Base-by-base conservation (phyloP, 2,113 vertebrate genomes). In the Oreochromis tanganicae region DNA sequence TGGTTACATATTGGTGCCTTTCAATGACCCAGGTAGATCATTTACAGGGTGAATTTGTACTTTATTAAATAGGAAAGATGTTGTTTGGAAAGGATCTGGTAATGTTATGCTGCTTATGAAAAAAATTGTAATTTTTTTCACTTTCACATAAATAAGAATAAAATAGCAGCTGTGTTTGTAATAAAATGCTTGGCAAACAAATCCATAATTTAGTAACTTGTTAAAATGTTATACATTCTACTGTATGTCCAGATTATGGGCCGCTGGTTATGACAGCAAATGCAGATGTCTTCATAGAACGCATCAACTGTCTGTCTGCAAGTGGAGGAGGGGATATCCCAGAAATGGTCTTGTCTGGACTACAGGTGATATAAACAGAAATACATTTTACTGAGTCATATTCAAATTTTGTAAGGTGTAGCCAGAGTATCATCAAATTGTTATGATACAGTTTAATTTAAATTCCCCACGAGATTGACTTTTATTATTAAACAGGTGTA, bases 261-360 rank as follows among this genome's bases (percentile, higher is more conserved):
- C 96, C 95, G 14, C 7, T 95, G 66, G 52, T 82, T 2, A 80
- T 21, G 29, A 97, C 95, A 5, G 93, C 93, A 11, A 6, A 96
- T 66, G 86, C 95, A 27, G 91, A 94, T 4, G 2, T 79, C 4
- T 96, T 96, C 71, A 96, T 95, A 92, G 38, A 21, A 2, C n/a
- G 4, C 2, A 92, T 97, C 38, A 91, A 91, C 27, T 82, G 27
- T 1, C 87, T 96, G 36, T 10, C 27, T 71, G 90, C 95, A 3
- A 1, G 0, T 3, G 96, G 80, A 75, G 96, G 95, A 79, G 95
- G 95, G 83, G 96, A 96, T 63, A 5, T 7, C 4, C 94, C 94
- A 66, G 95, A 96, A 80, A 8, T 94, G 88, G 79, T 86, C 46
- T 88, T 97, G 46, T 96, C 95, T 80, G 95, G 92, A 79, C 92